These are phyloP conservation scores for Pipra filicauda DNA, from an alignment of 2,113 vertebrate genomes.

Conservation along the genomic window DNA sequence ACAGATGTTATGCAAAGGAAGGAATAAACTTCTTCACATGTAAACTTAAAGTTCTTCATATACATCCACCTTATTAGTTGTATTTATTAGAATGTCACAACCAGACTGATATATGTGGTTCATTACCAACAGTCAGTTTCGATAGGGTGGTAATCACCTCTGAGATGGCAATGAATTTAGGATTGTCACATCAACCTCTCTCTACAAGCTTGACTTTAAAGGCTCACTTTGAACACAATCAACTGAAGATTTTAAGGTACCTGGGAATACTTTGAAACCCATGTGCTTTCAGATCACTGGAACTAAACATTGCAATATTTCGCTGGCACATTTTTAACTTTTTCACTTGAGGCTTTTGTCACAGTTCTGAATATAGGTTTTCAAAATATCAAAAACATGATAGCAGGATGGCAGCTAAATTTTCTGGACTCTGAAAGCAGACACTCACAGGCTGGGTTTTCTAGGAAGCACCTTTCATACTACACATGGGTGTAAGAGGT, in stretches of 20 bases:
- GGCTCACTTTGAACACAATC: background rate
- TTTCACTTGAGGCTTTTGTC: background rate
- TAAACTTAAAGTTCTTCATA: background rate
- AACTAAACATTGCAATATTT: background rate
- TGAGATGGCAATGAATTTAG: background rate
- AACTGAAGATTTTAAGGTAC: background rate
- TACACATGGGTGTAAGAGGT: background rate
- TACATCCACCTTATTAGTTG: background rate
- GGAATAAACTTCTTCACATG: background rate
- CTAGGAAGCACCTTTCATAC: background rate
- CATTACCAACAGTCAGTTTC: background rate
- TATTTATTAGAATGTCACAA: background rate
- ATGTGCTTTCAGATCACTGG: background rate
- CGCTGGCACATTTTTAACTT: background rate
- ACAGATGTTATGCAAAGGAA: background rate
- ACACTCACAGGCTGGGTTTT: background rate
- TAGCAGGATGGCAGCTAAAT: background rate
- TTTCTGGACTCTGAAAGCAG: background rate
- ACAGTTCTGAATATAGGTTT: background rate
- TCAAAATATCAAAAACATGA: background rate
- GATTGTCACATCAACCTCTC: background rate
- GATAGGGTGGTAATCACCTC: background rate
- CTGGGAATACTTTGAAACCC: background rate
- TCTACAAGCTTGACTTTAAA: background rate
- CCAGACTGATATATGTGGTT: background rate